These are phyloP conservation scores for Arge pagana DNA, from an alignment of 2,888 invertebrate species.

Conservation along the genomic window DNA sequence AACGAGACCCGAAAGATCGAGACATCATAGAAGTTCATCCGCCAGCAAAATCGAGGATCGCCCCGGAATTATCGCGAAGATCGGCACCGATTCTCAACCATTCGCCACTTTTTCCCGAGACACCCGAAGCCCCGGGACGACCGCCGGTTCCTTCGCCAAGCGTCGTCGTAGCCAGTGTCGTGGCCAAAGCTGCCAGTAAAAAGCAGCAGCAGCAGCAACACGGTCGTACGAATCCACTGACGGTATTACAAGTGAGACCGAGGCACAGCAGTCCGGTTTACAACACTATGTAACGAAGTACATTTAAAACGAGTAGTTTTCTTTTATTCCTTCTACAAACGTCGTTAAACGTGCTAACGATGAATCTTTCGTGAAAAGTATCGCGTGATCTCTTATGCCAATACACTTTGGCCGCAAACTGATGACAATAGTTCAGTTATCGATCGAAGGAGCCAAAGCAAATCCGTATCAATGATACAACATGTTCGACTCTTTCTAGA, in stretches of 20 bases:
- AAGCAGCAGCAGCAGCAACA: conserved; percentile 88
- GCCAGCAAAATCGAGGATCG: conserved; percentile 48
- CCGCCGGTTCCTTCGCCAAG: conserved; percentile 61
- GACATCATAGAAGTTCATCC: conserved; percentile 49
- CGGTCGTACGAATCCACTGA: conserved; percentile 90
- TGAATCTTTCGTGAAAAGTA: conserved; percentile 14
- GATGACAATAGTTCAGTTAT: conserved; percentile 15
- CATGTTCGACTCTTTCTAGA: too few relatives aligned
- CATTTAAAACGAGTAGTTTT: background rate
- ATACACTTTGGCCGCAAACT: conserved; percentile 26
- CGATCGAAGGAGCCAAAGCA: conserved; percentile 8
- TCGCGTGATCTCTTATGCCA: conserved; percentile 44
- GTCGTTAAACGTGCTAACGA: background rate
- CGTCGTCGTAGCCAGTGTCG: conserved; percentile 70
- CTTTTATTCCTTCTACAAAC: background rate
- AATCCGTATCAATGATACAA: background rate
- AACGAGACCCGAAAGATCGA: conserved; percentile 38
- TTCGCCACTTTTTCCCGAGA: conserved; percentile 23
- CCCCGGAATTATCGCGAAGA: conserved; percentile 50
- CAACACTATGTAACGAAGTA: conserved; percentile 78
- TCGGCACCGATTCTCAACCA: conserved; percentile 48
- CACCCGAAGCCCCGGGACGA: conserved; percentile 51
- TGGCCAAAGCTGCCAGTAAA: conserved; percentile 74
- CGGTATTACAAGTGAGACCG: conserved; percentile 80
- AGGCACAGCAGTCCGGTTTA: conserved; percentile 83